Conservation (phyloP, 2,888 invertebrate genomes). For the Antitype chi region DNA sequence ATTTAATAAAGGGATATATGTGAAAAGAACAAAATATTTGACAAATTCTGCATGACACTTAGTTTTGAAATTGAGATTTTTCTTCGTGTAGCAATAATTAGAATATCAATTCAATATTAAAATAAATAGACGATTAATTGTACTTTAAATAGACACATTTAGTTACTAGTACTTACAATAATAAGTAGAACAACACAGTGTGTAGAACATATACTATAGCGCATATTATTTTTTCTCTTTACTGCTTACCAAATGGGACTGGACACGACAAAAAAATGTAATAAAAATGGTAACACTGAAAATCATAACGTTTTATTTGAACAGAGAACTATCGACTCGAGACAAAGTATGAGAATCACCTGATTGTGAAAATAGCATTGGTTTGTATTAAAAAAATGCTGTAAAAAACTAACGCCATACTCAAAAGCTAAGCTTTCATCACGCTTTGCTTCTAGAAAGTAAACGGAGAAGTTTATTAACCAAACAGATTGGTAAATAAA, state of each 20-base stretch:
- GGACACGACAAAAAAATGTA: slow-evolving; percentile 78
- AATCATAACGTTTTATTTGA: slow-evolving; percentile 70
- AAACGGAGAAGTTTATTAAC: slow-evolving; percentile 71
- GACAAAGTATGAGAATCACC: slow-evolving; percentile 99
- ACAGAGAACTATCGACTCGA: slow-evolving; percentile 99
- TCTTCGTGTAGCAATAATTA: slow-evolving; percentile 55
- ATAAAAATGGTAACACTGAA: slow-evolving; percentile 76
- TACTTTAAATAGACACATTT: slow-evolving; percentile 55
- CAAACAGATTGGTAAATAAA: slow-evolving; percentile 67
- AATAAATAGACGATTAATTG: slow-evolving; percentile 60
- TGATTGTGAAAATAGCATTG: slow-evolving; percentile 99
- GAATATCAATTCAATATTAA: slow-evolving; percentile 37
- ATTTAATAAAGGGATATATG: slow-evolving; percentile 18
- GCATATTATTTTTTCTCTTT: slow-evolving; percentile 88
- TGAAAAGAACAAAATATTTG: slow-evolving; percentile 2
- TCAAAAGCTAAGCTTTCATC: slow-evolving; percentile 77
- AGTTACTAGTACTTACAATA: slow-evolving; percentile 50
- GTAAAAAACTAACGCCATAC: slow-evolving; percentile 76
- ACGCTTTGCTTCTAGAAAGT: slow-evolving; percentile 82
- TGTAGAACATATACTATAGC: slow-evolving; percentile 81
- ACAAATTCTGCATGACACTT: slow-evolving; percentile 57
- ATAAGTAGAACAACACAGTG: slow-evolving; percentile 65
- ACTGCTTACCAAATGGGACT: slow-evolving; percentile 88
- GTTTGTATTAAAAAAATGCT: slow-evolving; percentile 91
- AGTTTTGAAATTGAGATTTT: slow-evolving; percentile 56